Evolutionary conservation across 2,888 invertebrate species (phyloP).

Genomic region (Teleiodes luculella): DNA sequence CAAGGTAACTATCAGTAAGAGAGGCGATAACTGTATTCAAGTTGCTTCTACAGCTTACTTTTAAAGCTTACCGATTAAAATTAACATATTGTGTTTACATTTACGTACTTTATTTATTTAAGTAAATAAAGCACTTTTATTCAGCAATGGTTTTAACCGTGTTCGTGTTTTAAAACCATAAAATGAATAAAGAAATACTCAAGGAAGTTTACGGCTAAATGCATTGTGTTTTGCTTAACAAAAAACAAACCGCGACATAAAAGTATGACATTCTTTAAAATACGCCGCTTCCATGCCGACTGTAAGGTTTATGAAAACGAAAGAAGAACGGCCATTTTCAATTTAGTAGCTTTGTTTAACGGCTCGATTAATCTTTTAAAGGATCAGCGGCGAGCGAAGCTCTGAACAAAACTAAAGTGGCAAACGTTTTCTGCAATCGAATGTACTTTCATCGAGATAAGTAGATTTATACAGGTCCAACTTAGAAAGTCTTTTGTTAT

Average conservation of each 20-base stretch:
- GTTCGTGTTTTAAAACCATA: too few species aligned
- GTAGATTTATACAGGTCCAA: constrained; percentile 45
- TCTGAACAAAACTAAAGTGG: background rate
- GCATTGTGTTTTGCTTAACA: too few species aligned
- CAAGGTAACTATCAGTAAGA: background rate
- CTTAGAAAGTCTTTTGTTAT: constrained; percentile 54
- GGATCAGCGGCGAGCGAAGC: background rate
- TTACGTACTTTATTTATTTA: too few species aligned
- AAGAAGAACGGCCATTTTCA: background rate
- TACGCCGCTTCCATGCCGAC: background rate
- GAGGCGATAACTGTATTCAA: too few species aligned
- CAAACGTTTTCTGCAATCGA: background rate
- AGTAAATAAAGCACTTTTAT: too few species aligned
- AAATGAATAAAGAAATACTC: too few species aligned
- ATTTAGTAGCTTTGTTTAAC: background rate
- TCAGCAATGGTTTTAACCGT: too few species aligned
- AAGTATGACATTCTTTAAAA: background rate
- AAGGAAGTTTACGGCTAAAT: too few species aligned
- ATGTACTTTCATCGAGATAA: constrained; percentile 47
- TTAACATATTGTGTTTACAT: too few species aligned
- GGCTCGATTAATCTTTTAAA: background rate
- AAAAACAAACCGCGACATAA: background rate
- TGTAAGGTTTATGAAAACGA: background rate
- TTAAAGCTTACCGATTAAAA: too few species aligned
- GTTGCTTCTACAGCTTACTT: too few species aligned